A percentile compares a stretch with the other conserved stretches of the same genome.
These are phyloP conservation scores for Origma solitaria DNA, from an alignment of 2,113 vertebrate species.

Conservation along the genomic window DNA sequence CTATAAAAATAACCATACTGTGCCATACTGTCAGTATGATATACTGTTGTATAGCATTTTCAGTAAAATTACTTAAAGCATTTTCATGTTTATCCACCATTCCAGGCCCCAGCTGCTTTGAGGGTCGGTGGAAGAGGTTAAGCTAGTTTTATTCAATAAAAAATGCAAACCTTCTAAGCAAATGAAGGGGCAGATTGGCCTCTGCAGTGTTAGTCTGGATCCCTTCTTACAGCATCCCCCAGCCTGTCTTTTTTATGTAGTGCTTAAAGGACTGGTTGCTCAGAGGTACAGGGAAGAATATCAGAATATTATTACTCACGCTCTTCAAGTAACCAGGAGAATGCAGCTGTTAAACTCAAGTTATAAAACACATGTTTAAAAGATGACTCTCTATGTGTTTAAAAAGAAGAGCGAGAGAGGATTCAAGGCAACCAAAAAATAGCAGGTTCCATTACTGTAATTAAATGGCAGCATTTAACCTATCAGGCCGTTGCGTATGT, in stretches of 20 bases:
- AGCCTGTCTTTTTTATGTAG: neutral
- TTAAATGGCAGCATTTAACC: constrained; percentile 74
- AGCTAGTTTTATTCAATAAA: neutral
- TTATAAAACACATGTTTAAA: constrained; percentile 64
- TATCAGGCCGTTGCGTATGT: constrained; percentile 66
- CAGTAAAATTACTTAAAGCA: neutral
- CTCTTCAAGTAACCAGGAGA: constrained; percentile 30
- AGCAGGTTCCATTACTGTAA: constrained; percentile 76
- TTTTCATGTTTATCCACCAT: neutral
- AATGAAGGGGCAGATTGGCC: neutral
- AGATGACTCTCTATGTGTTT: constrained; percentile 64
- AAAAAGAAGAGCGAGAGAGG: constrained; percentile 61
- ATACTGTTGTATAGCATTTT: neutral
- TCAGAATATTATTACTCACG: neutral
- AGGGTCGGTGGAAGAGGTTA: neutral
- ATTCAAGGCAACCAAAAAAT: constrained; percentile 73
- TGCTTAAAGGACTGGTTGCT: constrained; percentile 1
- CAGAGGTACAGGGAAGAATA: neutral
- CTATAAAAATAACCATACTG: neutral
- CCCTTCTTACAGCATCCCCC: neutral
- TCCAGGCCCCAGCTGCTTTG: neutral
- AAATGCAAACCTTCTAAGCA: neutral
- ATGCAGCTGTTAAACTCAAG: constrained; percentile 51
- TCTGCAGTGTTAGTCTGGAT: neutral
- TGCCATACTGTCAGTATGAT: neutral